These are phyloP conservation scores for Elephantulus edwardii DNA, from an alignment of 2,113 vertebrate genomes.

Conservation along the genomic window DNA sequence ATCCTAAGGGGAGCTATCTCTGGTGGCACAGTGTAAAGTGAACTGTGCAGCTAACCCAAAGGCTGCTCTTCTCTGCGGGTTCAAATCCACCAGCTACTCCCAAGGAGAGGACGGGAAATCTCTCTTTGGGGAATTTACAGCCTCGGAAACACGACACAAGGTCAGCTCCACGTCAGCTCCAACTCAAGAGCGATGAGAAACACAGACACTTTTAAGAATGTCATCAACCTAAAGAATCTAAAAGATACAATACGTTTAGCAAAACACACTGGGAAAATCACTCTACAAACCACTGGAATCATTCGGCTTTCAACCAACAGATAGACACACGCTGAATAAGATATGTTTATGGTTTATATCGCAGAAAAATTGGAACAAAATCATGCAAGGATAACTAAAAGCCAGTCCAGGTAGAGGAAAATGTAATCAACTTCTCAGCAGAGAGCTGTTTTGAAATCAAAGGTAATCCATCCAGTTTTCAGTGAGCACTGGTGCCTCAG, in stretches of 20 bases:
- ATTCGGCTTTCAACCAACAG: neutral
- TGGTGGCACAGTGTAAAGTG: too few relatives aligned
- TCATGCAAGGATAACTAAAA: neutral
- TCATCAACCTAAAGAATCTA: neutral
- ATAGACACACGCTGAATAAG: neutral
- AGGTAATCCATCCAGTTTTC: neutral
- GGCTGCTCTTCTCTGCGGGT: too few relatives aligned
- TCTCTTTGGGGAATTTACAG: too few relatives aligned
- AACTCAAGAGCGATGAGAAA: too few relatives aligned
- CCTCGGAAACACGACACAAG: too few relatives aligned
- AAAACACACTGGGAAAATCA: neutral
- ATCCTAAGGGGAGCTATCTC: too few relatives aligned
- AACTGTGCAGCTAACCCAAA: too few relatives aligned
- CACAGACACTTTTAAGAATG: too few relatives aligned
- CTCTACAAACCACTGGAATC: neutral
- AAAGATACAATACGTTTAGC: neutral
- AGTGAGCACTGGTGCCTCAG: too few relatives aligned
- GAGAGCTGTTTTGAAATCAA: neutral
- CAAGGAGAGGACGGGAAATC: too few relatives aligned
- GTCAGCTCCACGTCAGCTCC: too few relatives aligned
- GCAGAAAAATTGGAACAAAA: slow-evolving; percentile 1
- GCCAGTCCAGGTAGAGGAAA: neutral
- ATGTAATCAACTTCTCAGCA: neutral
- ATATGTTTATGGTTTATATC: neutral
- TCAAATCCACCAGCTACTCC: too few relatives aligned